Conservation (phyloP, 2,888 invertebrate species). For the Microdon myrmicae region DNA sequence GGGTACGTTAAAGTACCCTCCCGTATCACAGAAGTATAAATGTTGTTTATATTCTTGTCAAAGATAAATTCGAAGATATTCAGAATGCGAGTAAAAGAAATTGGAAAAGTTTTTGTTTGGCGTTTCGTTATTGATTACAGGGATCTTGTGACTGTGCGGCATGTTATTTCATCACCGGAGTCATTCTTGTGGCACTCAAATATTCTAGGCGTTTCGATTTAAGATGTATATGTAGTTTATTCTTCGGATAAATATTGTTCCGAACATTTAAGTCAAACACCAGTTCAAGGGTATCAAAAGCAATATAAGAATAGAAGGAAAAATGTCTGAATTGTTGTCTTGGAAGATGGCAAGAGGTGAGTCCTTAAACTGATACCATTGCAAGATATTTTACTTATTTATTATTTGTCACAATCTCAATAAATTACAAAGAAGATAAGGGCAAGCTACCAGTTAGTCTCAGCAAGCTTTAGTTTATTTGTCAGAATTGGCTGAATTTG, state of each 20-base stretch:
- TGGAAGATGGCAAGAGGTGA: conserved; percentile 42
- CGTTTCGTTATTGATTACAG: conserved; percentile 33
- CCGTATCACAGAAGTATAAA: conserved; percentile 26
- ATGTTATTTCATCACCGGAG: conserved; percentile 6
- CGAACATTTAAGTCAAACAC: no score
- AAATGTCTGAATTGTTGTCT: no score
- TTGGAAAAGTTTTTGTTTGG: conserved; percentile 34
- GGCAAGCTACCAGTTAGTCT: no score
- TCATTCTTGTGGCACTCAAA: no score
- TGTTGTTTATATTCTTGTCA: conserved; percentile 45
- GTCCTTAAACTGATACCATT: conserved; percentile 59
- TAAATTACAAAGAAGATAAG: conserved; percentile 56
- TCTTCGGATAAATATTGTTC: no score
- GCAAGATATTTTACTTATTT: conserved; percentile 60
- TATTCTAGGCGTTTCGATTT: no score
- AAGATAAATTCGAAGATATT: conserved; percentile 41
- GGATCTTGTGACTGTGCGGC: conserved; percentile 11
- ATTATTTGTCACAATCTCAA: conserved; percentile 56
- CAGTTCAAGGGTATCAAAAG: no score
- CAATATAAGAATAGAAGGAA: no score
- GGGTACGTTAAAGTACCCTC: conserved; percentile 30
- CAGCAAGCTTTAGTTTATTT: no score
- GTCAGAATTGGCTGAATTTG: no score
- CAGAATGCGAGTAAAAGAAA: conserved; percentile 24
- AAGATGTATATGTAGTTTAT: no score